Evolutionary conservation across 2,113 vertebrate species (phyloP), one percentile per base, ranked within the genome.

Genomic region (Anser brachyrhynchus): DNA sequence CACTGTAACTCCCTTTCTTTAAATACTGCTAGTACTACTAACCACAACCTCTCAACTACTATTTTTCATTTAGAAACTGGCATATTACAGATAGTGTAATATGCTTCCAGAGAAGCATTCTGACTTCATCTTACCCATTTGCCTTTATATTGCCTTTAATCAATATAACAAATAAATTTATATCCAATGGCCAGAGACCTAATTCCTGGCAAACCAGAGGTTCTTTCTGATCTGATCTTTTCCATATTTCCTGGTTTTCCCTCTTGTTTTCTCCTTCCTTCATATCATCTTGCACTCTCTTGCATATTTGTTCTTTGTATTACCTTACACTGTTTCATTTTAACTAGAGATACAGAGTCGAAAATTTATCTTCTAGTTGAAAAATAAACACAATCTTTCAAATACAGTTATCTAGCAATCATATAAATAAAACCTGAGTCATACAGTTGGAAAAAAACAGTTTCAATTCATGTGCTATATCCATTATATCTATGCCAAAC

Each of bases 271-370:
- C 10, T 58, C 33, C 64, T 59, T 17, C 49, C 19, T 88, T 77
- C 29, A 11, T 17, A 64, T 67, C 9, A 43, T 23, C 16, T 61
- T 73, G 29, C 13, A 41, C 13, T 71, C 11, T 41, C 11, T 41
- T 23, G 37, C 3, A 15, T 33, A 72, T 52, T 72, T 66, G 5
- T 44, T 64, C n/a, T 23, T 73, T 16, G 5, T 17, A 21, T 79
- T n/a, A 81, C 12, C 35, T 46, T 35, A 29, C 18, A 16, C 39
- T 92, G 22, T 59, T 92, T 70, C 51, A 52, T 54, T 66, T 55
- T 54, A 64, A 25, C 12, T 26, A 14, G 0, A 69, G 17, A 49
- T 20, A n/a, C 1, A 0, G 6, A 81, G 16, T 69, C 2, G 81
- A 87, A 92, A 73, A 8, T 1, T 9, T 57, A n/a, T 46, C 23